Base-by-base conservation (phyloP, 1,140 invertebrate species). In the Musca domestica region DNA sequence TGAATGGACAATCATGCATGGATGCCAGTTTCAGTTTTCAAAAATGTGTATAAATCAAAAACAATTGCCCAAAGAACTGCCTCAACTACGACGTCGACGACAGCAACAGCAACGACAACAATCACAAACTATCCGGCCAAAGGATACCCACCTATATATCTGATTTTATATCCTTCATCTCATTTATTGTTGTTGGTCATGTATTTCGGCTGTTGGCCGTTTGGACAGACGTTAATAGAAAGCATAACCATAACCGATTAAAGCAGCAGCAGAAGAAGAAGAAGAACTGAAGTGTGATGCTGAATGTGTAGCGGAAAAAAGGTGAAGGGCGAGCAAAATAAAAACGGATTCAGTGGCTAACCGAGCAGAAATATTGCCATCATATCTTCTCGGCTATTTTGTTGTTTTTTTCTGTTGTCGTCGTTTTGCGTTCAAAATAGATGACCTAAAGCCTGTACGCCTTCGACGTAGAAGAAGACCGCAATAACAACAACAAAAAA, bases 281-380 rank as follows among this genome's bases (percentile, higher is more conserved):
- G 27, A 25, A 25, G 22, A 56, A 61, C 56, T 61, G 27, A 19
- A 51, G 34, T 41, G 34, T 41, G 34, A 41, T 41, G 10, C 34
- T 5, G 34, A 41, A 41, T 41, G 34, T 41, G 34, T 41, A 41
- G 34, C 4, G 34, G 34, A 12, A 41, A 41, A 41, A 41, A 41
- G 34, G 34, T 41, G 34, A 41, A 41, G 34, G 34, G 34, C 34
- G 34, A 41, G 34, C 4, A 12, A 41, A 51, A 22, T 19, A 61
- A 41, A 20, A 61, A 61, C 30, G 56, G 20, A 61, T 20, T 61
- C 56, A 61, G 56, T 34, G 56, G 30, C 27, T 61, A 61, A 61
- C 56, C 34, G 56, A 61, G 56, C 56, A 61, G 56, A 61, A 61
- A 61, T 30, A 61, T 61, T 61, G 56, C 27, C 56, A 61, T 61